Evolutionary conservation across 2,888 invertebrate genomes (phyloP).

Genomic region (Hymenopus coronatus): DNA sequence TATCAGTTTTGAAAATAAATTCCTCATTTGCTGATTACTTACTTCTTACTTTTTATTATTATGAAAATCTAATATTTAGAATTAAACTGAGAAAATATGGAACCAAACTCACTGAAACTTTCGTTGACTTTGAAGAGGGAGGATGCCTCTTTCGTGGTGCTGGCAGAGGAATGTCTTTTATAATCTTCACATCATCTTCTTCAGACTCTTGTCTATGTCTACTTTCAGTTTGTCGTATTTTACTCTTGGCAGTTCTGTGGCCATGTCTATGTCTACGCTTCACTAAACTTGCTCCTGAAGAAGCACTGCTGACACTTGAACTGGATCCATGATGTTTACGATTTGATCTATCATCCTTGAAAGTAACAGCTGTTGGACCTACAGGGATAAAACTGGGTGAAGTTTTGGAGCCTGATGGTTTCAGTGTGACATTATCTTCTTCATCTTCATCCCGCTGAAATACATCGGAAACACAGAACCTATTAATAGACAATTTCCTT

Average conservation of each 20-base stretch:
- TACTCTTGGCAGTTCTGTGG: neutral
- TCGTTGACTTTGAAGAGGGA: neutral
- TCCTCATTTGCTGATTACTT: too few relatives aligned
- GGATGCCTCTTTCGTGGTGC: constrained; percentile 18
- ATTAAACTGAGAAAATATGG: too few relatives aligned
- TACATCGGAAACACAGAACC: neutral
- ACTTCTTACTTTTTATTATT: neutral
- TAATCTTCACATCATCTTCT: neutral
- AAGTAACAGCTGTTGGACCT: constrained; percentile 37
- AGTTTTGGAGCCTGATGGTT: neutral
- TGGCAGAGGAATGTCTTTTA: constrained; percentile 12
- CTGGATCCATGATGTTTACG: constrained; percentile 17
- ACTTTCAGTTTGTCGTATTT: neutral
- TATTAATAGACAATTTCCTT: too few relatives aligned
- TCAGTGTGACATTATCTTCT: neutral
- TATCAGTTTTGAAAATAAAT: too few relatives aligned
- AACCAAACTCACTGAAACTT: neutral
- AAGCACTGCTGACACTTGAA: constrained; percentile 28
- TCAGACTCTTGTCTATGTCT: neutral
- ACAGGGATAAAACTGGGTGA: constrained; percentile 21
- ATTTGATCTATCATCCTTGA: constrained; percentile 24
- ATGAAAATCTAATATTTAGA: neutral
- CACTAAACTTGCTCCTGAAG: constrained; percentile 30
- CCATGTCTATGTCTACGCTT: constrained; percentile 22
- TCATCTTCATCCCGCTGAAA: neutral